Evolutionary conservation across 2,888 invertebrate genomes (phyloP), one percentile per base, ranked within the genome.

Genomic region (Leucophora obtusa): DNA sequence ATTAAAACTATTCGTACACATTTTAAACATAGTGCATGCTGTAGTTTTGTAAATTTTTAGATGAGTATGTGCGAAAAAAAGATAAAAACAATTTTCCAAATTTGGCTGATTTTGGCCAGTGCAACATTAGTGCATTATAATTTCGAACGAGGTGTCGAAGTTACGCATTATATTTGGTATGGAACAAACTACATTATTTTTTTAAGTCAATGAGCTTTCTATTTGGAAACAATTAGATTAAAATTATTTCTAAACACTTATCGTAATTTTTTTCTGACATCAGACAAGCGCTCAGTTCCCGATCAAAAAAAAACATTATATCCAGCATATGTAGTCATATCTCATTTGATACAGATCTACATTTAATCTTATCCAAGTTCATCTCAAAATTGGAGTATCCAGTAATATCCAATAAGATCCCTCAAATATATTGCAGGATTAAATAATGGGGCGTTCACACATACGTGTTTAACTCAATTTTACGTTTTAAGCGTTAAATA

Each of bases 1-100:
- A 17, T 65, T 35, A 21, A 21, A 21, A 21, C 21, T 21, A 21
- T 21, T 21, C 21, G 28, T 28, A 28, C 28, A 28, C 6, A 28
- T 28, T 7, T 6, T 28, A 28, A 28, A 28, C 28, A 28, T 28
- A 11, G 38, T 38, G 38, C 38, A 38, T 38, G 10, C 11, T 38
- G 10, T 38, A 11, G 38, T 11, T 38, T 38, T 38, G 10, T 38
- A 11, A 38, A 38, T 38, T 38, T 38, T 38, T 11, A 38, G 11
- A 38, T 38, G 38, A 38, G 11, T 38, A 38, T 11, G 11, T 11
- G 38, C 17, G 15, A 59, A 59, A 35, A 56, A 38, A 59, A 59
- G 38, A 43, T 43, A 66, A 38, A 54, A 66, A 56, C 54, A 38
- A 33, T 56, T 56, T 21, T 68, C 56, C 43, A 68, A 21, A 33